Percentiles rank a stretch among this genome's conserved stretches.
phyloP scores from a whole-genome alignment of 92 coral and sea anemone genomes.

The Epizoanthus illoricatus region DNA sequence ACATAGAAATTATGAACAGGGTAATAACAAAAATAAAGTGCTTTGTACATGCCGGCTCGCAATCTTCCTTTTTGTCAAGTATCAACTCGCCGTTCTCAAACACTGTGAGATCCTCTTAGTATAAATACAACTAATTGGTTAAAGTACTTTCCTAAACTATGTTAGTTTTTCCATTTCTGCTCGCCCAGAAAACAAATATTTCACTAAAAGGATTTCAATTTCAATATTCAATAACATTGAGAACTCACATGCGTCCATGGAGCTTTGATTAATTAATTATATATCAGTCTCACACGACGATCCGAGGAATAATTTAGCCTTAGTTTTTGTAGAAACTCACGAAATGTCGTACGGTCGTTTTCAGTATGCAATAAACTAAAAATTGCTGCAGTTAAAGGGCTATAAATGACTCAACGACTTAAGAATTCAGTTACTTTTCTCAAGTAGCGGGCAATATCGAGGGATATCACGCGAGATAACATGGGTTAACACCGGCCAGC shows the following conservation, averaged over 20 bases:
- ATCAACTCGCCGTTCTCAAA: neutral
- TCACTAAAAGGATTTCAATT: slow-evolving; percentile 38
- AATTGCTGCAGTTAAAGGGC: neutral
- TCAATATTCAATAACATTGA: slow-evolving; percentile 35
- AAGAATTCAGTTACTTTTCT: slow-evolving; percentile 15
- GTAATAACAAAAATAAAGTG: slow-evolving; percentile 43
- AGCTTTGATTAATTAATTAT: slow-evolving; percentile 41
- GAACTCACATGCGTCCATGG: slow-evolving; percentile 20
- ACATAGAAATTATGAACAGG: slow-evolving; percentile 51
- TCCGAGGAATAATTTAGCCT: slow-evolving; percentile 29
- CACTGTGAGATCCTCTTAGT: neutral
- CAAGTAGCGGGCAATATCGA: slow-evolving; percentile 28
- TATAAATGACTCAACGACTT: slow-evolving; percentile 17
- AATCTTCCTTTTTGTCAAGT: slow-evolving; percentile 4
- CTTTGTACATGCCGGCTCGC: slow-evolving; percentile 69
- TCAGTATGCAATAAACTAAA: neutral
- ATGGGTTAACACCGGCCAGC: slow-evolving; percentile 28
- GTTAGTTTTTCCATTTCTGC: slow-evolving; percentile 38
- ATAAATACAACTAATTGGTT: slow-evolving; percentile 39
- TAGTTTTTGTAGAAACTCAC: slow-evolving; percentile 1
- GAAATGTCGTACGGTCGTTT: slow-evolving; percentile 28
- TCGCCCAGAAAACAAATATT: slow-evolving; percentile 29
- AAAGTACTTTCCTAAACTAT: slow-evolving; percentile 22
- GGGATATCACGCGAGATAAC: slow-evolving; percentile 45
- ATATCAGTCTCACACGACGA: slow-evolving; percentile 42